Percentiles rank a stretch among this genome's conserved stretches.
These are phyloP conservation scores for Apteryx mantelli DNA, from an alignment of 2,113 vertebrate species.

Conservation along the genomic window DNA sequence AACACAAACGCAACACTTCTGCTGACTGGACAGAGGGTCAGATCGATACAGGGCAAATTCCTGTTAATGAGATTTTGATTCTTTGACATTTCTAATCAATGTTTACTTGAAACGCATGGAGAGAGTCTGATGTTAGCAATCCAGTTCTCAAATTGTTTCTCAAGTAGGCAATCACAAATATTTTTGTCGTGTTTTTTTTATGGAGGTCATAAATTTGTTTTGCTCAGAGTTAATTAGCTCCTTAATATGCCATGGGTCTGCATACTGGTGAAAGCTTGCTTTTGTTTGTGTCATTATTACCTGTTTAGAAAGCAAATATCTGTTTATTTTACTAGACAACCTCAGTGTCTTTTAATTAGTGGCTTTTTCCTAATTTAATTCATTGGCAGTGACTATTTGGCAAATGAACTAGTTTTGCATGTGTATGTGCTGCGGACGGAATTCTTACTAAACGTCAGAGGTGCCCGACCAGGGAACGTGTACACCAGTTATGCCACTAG, in stretches of 20 bases:
- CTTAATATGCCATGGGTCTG: neutral
- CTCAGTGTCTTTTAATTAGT: neutral
- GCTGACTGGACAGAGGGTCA: slow-evolving; percentile 23
- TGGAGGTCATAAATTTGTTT: neutral
- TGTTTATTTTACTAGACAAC: neutral
- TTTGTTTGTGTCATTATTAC: neutral
- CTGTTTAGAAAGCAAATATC: neutral
- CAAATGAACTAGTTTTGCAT: neutral
- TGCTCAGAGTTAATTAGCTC: slow-evolving; percentile 26
- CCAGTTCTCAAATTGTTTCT: slow-evolving; percentile 28
- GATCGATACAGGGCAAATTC: slow-evolving; percentile 55
- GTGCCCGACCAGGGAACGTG: rapidly evolving
- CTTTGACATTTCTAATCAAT: slow-evolving; percentile 61
- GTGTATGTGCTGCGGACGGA: neutral
- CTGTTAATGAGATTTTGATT: slow-evolving; percentile 68
- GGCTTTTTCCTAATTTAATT: neutral
- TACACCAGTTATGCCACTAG: neutral
- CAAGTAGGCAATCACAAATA: neutral
- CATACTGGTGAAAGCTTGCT: neutral
- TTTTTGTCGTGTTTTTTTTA: neutral
- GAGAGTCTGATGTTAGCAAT: slow-evolving; percentile 41
- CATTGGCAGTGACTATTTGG: neutral
- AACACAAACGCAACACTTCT: neutral
- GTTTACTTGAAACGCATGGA: slow-evolving; percentile 28
- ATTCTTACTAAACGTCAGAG: neutral